phyloP scores from a whole-genome alignment of 2,797 vertebrate species.

The Sebastolobus alascanus region DNA sequence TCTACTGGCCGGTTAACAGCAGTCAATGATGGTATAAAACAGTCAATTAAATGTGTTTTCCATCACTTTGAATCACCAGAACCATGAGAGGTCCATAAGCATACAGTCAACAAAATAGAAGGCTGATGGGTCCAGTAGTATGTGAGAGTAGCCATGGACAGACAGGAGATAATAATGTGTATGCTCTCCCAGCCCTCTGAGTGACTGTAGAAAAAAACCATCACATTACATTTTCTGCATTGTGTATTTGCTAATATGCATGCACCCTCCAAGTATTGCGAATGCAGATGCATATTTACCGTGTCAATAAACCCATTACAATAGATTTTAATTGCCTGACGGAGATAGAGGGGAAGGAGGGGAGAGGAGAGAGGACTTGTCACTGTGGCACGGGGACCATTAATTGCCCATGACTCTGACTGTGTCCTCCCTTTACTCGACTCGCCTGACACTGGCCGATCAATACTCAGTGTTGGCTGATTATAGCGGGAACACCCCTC shows the following conservation, averaged over 20 bases:
- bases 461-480: constrained; percentile 72
- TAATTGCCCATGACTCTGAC: constrained; percentile 74
- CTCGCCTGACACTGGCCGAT: constrained; percentile 63
- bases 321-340: constrained; percentile 70
- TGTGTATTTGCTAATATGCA: constrained; percentile 60
- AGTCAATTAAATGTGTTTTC: background rate
- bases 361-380: constrained; percentile 30
- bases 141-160: background rate
- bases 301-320: constrained; percentile 73
- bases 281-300: constrained; percentile 72
- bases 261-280: constrained; percentile 41
- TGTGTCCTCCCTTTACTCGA: constrained; percentile 64
- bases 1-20: background rate
- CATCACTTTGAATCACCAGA: background rate
- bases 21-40: background rate
- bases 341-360: constrained; percentile 30
- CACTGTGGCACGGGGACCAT: constrained; percentile 56
- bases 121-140: background rate
- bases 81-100: background rate
- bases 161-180: constrained; percentile 15
- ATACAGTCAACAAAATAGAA: background rate
- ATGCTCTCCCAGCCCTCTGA: constrained; percentile 13
- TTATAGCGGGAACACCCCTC: constrained; percentile 63
- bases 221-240: constrained; percentile 53
- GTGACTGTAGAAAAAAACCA: constrained; percentile 21